Conservation (phyloP, 2,113 vertebrate species). For the Tenebrosternarchus preto region DNA sequence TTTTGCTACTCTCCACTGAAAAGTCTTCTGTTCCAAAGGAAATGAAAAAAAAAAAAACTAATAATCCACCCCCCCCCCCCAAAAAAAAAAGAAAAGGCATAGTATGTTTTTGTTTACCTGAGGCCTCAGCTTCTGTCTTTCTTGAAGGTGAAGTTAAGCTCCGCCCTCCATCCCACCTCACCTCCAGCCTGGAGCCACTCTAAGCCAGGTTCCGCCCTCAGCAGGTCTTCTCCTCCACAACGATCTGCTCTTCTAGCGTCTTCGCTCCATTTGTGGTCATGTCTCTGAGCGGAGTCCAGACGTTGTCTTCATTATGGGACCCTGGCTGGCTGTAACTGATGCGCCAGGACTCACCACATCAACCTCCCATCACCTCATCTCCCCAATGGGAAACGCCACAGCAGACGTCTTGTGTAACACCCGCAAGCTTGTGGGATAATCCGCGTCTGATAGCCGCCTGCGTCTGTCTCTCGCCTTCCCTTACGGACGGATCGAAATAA, state of each 20-base stretch:
- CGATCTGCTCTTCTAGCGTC: constrained; percentile 18
- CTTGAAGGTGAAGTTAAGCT: neutral
- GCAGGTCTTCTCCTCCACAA: constrained; percentile 2
- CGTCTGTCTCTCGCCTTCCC: constrained; percentile 37
- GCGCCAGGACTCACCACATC: neutral
- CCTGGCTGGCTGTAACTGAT: constrained; percentile 32
- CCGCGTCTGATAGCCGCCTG: constrained; percentile 15
- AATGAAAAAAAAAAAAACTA: constrained; percentile 28
- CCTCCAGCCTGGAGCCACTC: constrained; percentile 32
- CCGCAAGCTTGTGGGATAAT: constrained; percentile 36
- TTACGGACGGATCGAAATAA: constrained; percentile 36
- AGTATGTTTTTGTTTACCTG: neutral
- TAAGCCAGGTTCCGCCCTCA: neutral
- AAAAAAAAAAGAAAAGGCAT: neutral
- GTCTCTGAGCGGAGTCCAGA: constrained; percentile 39
- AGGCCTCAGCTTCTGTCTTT: too few relatives aligned
- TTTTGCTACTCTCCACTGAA: constrained; percentile 49
- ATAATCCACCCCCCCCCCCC: neutral
- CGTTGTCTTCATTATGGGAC: neutral
- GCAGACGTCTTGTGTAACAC: constrained; percentile 43
- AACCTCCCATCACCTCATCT: constrained; percentile 35
- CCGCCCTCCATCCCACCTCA: neutral
- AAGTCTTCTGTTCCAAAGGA: constrained; percentile 30
- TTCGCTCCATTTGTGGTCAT: constrained; percentile 21
- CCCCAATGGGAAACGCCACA: constrained; percentile 36